Evolutionary conservation across 2,888 invertebrate species (phyloP).

Genomic region (Tromatobia lineatoria): DNA sequence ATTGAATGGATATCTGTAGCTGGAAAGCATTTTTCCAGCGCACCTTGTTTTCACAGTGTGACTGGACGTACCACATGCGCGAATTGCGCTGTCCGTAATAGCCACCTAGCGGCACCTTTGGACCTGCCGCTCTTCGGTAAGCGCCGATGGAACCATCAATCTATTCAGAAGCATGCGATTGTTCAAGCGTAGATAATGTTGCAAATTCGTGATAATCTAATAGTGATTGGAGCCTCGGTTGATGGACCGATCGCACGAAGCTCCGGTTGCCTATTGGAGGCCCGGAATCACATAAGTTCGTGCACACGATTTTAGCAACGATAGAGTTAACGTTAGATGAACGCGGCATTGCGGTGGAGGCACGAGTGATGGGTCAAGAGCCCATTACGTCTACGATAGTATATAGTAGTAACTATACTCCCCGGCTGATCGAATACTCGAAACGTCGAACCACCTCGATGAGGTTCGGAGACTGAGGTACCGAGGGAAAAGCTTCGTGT

Average conservation of each 20-base stretch:
- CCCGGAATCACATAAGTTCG: conserved; percentile 24
- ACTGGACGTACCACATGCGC: background rate
- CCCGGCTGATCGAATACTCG: conserved; percentile 28
- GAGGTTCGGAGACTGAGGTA: conserved; percentile 3
- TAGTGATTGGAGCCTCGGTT: conserved; percentile 18
- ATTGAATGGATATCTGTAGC: too few relatives aligned
- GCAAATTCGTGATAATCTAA: conserved; percentile 28
- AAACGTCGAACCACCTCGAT: conserved; percentile 35
- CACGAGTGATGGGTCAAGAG: conserved; percentile 70
- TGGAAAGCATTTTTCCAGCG: too few relatives aligned
- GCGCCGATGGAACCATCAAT: background rate
- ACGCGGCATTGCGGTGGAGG: conserved; percentile 1
- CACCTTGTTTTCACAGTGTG: too few relatives aligned
- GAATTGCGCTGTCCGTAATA: background rate
- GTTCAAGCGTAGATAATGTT: conserved; percentile 1
- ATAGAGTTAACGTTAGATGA: conserved; percentile 8
- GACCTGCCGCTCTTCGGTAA: background rate
- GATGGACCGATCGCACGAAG: conserved; percentile 30
- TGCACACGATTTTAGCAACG: conserved; percentile 16
- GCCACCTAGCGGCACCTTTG: background rate
- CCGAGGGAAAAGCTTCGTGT: background rate
- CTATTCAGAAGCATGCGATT: background rate
- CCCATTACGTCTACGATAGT: conserved; percentile 67
- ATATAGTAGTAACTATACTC: conserved; percentile 34
- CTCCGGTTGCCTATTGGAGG: background rate